Conservation (phyloP, 2,797 vertebrate species). For the Calcarius lapponicus region DNA sequence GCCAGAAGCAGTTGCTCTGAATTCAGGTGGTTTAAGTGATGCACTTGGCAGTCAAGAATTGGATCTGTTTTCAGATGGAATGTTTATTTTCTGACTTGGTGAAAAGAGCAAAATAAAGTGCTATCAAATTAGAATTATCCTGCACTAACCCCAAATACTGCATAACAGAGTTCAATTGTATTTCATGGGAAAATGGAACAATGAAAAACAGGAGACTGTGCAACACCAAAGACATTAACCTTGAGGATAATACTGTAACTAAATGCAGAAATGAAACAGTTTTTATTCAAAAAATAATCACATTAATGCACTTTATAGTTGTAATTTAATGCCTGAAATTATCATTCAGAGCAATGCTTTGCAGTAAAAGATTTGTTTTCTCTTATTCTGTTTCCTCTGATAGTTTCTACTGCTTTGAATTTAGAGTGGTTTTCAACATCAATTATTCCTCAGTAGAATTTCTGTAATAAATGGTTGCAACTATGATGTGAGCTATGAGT, state of each 20-base stretch:
- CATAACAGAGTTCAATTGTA: background rate
- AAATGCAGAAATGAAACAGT: background rate
- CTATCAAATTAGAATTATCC: background rate
- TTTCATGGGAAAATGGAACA: background rate
- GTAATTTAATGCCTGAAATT: background rate
- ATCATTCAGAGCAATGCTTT: background rate
- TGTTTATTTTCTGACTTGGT: background rate
- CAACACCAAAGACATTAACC: background rate
- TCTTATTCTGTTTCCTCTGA: background rate
- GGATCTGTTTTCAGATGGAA: background rate
- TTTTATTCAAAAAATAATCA: background rate
- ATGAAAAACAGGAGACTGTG: background rate
- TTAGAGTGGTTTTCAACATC: background rate
- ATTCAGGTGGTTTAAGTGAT: background rate
- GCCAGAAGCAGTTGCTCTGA: background rate
- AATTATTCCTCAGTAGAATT: background rate
- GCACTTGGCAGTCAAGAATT: background rate
- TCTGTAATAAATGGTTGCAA: background rate
- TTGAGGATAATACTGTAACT: background rate
- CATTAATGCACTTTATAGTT: background rate
- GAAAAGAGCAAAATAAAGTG: background rate
- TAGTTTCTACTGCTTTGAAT: background rate
- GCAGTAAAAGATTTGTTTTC: background rate
- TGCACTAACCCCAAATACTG: background rate
- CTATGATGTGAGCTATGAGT: background rate